phyloP scores from a whole-genome alignment of 2,797 vertebrate genomes.

The Iguana delicatissima region DNA sequence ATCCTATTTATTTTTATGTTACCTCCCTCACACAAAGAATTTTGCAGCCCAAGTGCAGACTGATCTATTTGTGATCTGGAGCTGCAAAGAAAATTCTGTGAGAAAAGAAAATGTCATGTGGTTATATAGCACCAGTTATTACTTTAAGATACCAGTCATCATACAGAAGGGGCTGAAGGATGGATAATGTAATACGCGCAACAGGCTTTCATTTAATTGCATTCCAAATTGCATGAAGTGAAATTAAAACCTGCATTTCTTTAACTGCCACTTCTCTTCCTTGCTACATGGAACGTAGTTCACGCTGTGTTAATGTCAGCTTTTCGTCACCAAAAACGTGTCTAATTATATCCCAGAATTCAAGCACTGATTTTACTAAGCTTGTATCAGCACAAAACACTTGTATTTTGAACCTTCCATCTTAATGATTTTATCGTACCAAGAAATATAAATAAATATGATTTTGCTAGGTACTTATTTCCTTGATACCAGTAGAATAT shows the following conservation, averaged over 20 bases:
- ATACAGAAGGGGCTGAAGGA: neutral
- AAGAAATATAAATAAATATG: slow-evolving; percentile 11
- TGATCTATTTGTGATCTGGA: neutral
- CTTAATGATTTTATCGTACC: neutral
- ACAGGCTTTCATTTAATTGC: neutral
- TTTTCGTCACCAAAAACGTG: neutral
- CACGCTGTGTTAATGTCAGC: fast-evolving
- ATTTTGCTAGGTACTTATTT: slow-evolving; percentile 1
- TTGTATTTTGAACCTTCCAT: neutral
- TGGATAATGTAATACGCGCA: neutral
- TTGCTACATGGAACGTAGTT: neutral
- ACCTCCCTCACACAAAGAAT: neutral
- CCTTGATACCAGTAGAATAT: neutral
- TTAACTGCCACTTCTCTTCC: neutral
- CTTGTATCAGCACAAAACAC: neutral
- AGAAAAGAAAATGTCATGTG: neutral
- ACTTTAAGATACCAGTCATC: neutral
- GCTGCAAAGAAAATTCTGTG: neutral
- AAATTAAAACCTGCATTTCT: neutral
- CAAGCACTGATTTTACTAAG: slow-evolving; percentile 12
- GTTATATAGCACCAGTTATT: neutral
- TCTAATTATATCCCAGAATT: slow-evolving; percentile 15
- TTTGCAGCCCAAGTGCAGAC: neutral
- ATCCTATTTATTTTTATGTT: neutral
- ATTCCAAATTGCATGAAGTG: slow-evolving; percentile 14